Evolutionary conservation across 2,113 vertebrate genomes (phyloP).

Genomic region (Thamnophis sirtalis): DNA sequence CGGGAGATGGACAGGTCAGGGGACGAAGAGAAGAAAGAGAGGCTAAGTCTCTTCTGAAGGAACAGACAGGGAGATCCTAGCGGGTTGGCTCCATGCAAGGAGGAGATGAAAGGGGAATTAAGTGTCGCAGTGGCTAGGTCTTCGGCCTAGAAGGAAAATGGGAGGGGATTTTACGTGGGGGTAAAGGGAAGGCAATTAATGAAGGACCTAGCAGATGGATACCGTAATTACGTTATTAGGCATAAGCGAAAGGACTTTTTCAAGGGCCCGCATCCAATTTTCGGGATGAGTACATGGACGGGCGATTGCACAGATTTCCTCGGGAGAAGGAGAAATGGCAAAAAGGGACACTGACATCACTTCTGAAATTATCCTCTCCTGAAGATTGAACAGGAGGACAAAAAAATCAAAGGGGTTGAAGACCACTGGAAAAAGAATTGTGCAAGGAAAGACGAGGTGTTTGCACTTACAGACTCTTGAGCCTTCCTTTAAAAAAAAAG

Average conservation of each 20-base stretch:
- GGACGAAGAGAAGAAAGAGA: neutral
- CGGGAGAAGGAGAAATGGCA: neutral
- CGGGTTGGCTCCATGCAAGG: neutral
- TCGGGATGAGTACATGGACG: neutral
- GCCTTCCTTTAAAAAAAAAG: no score
- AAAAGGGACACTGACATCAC: neutral
- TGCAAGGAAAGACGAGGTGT: neutral
- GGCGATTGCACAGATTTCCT: neutral
- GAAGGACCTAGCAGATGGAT: neutral
- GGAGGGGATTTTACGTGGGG: neutral
- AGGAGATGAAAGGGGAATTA: neutral
- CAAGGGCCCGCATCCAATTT: neutral
- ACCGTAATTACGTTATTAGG: neutral
- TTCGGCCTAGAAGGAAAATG: neutral
- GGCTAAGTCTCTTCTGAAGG: no score
- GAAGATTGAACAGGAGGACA: neutral
- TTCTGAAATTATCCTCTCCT: neutral
- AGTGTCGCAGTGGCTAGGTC: neutral
- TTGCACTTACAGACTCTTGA: neutral
- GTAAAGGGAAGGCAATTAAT: neutral
- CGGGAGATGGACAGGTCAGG: neutral
- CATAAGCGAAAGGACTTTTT: neutral
- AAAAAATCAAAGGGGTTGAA: neutral
- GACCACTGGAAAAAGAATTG: neutral
- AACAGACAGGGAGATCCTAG: neutral